Evolutionary conservation across 1,140 invertebrate genomes (phyloP), one percentile per base, ranked within the genome.

Genomic region (Neelides sp.): DNA sequence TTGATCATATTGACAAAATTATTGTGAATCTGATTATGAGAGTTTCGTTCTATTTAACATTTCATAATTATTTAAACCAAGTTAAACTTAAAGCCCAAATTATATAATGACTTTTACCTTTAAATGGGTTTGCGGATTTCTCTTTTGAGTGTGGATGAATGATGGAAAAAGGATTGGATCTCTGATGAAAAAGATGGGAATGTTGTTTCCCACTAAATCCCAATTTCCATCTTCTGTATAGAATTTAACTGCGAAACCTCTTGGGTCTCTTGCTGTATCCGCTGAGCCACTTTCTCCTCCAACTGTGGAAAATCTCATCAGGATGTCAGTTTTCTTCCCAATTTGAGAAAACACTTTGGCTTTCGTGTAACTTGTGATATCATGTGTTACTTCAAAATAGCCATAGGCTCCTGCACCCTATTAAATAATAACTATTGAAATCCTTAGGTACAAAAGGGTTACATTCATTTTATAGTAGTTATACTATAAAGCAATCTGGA

Each of bases 381-480:
- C 75, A 64, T 78, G 71, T 2, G 75, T 79, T 3, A 75, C 69
- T 59, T 78, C 75, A 65, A 79, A 76, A 59, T 74, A 75, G n/a
- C 78, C 78, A 68, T 77, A 77, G 17, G 78, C 78, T 49, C 75
- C 76, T 71, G 40, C 46, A 10, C 37, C 46, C 20, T 48, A n/a
- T n/a, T n/a, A n/a, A n/a, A n/a, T n/a, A n/a, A n/a, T n/a, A n/a
- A n/a, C n/a, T n/a, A n/a, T n/a, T 19, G 23, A 13, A 41, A 19
- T 19, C n/a, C n/a, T n/a, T n/a, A n/a, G n/a, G n/a, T n/a, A n/a
- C n/a, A n/a, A n/a, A n/a, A n/a, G n/a, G n/a, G n/a, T n/a, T n/a
- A n/a, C n/a, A n/a, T n/a, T n/a, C n/a, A n/a, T n/a, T n/a, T n/a
- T n/a, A n/a, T n/a, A n/a, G n/a, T n/a, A n/a, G n/a, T n/a, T n/a